Conservation (phyloP, 2,888 invertebrate species). For the Hybos culiciformis region DNA sequence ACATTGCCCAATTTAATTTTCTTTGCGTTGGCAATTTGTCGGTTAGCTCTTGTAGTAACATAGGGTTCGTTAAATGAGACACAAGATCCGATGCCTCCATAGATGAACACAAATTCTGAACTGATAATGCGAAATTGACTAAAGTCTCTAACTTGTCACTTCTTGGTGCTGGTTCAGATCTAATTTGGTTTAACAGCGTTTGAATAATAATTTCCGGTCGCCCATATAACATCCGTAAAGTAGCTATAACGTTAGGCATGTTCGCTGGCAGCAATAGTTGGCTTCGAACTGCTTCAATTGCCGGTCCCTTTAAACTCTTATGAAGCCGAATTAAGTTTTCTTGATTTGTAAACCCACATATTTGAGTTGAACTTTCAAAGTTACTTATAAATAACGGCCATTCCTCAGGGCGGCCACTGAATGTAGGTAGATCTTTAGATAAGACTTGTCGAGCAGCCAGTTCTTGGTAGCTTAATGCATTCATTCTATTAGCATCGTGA, state of each 20-base stretch:
- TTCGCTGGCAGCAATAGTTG: constrained; percentile 5
- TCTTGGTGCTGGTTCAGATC: neutral
- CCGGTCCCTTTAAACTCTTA: neutral
- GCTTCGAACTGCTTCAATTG: constrained; percentile 5
- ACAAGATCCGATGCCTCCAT: constrained; percentile 2
- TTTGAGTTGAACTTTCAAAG: neutral
- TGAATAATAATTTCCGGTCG: constrained; percentile 5
- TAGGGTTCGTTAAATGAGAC: constrained; percentile 4
- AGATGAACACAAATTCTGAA: constrained; percentile 6
- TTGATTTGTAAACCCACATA: constrained; percentile 2
- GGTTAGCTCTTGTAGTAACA: constrained; percentile 6
- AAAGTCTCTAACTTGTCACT: constrained; percentile 7
- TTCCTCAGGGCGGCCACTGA: neutral
- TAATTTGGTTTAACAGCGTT: neutral
- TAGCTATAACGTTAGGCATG: neutral
- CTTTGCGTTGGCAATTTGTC: constrained; percentile 5
- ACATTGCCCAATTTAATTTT: constrained; percentile 8
- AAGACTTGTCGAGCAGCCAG: neutral
- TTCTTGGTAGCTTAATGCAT: too few species aligned
- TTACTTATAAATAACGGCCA: constrained; percentile 1
- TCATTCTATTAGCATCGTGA: too few species aligned
- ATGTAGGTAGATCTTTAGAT: neutral
- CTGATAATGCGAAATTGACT: constrained; percentile 3
- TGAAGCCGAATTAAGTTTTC: neutral
- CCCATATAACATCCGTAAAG: constrained; percentile 2